Evolutionary conservation across 1,140 invertebrate genomes (phyloP), one percentile per base, ranked within the genome.

Genomic region (Pygmarrhopalites habei): DNA sequence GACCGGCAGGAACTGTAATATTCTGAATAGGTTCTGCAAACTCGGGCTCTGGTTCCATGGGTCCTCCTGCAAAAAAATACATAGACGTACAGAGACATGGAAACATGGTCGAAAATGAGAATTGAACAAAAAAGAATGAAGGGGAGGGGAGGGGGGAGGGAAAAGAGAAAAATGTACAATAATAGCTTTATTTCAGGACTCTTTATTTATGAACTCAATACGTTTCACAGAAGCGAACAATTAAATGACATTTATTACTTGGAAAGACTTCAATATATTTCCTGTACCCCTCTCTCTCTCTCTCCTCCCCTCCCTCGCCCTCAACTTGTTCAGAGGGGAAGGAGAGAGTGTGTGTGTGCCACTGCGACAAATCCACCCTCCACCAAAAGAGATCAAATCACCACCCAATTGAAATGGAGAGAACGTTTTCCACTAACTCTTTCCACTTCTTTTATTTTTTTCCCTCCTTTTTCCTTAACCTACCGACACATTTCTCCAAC

Each of bases 1-100:
- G 80, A 53, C 90, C 90, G 44, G 89, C 88, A 41, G 88, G 83
- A 59, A 84, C 81, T 2, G 83, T 85, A 39, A 82, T 80, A 72
- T 85, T 85, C 70, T 80, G 79, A 66, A 85, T 84, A 56, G 79
- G 76, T 61, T 82, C 82, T 23, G 80, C 75, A 70, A 85, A 85
- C 67, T 84, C 82, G 0, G 84, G 84, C 71, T 83, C 82, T 14
- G 74, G 64, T 19, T 73, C 74, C 30, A 28, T 46, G 21, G 75
- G 73, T 17, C 73, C 81, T 81, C 75, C 60, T 79, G 79, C 30
- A 67, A 62, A 63, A 67, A 35, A 65, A 66, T 68, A 15, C 5
- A 35, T 7, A 5, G 15, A 35, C 5, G 15, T 5, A 35, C 5
- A 35, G 15, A 15, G 5, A 35, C 32, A 35, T 35, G 32, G 15